phyloP scores from a whole-genome alignment of 2,797 vertebrate species.

The Masticophis lateralis region DNA sequence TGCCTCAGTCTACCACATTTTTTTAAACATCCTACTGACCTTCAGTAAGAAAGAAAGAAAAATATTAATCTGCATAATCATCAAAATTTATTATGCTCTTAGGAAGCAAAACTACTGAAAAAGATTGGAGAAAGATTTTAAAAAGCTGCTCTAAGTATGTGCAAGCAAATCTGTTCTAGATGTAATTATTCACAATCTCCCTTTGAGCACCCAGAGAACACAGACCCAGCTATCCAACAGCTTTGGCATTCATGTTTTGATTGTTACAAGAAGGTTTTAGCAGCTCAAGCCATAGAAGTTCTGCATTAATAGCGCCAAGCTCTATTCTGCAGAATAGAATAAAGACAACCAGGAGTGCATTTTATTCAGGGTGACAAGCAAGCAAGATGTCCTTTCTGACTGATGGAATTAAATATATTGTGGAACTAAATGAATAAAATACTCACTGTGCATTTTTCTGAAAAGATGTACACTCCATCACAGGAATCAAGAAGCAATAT shows the following conservation, averaged over 20 bases:
- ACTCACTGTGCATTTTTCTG: slow-evolving; percentile 52
- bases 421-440: slow-evolving; percentile 58
- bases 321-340: slow-evolving; percentile 47
- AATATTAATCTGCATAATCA: neutral
- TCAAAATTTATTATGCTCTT: neutral
- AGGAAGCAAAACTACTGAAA: neutral
- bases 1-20: neutral
- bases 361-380: slow-evolving; percentile 55
- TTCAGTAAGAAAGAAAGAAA: neutral
- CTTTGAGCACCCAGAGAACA: neutral
- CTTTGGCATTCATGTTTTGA: slow-evolving; percentile 14
- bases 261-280: slow-evolving; percentile 22
- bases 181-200: neutral
- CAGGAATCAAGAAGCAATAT: slow-evolving; percentile 38
- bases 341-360: slow-evolving; percentile 51
- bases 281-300: slow-evolving; percentile 12
- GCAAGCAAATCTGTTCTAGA: neutral
- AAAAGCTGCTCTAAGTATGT: neutral
- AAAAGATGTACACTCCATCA: slow-evolving; percentile 48
- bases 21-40: neutral
- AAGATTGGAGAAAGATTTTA: neutral
- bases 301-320: slow-evolving; percentile 45
- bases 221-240: rapidly evolving
- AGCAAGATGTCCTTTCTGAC: slow-evolving; percentile 64
- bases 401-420: slow-evolving; percentile 63